Conservation (phyloP, 2,113 vertebrate species). For the Bubo blakistoni region DNA sequence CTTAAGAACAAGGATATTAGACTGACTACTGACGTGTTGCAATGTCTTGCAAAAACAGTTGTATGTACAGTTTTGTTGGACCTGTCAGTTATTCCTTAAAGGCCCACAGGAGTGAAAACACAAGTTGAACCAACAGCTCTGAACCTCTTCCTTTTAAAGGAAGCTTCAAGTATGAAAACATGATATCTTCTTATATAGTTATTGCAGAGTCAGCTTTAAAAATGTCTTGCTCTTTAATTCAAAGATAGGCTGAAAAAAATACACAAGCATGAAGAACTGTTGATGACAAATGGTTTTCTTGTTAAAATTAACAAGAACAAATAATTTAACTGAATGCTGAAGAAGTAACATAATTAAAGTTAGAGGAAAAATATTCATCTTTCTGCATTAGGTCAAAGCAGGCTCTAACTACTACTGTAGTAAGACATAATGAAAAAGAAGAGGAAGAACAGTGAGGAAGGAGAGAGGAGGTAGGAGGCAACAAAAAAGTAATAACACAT, state of each 20-base stretch:
- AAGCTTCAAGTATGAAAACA: background rate
- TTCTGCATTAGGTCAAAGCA: background rate
- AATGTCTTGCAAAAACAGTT: background rate
- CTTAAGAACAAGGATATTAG: background rate
- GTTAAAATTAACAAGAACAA: background rate
- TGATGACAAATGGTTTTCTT: background rate
- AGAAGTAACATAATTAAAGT: background rate
- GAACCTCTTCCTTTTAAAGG: background rate
- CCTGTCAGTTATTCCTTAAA: background rate
- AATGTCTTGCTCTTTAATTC: background rate
- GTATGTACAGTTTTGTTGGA: background rate
- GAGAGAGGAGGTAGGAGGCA: background rate
- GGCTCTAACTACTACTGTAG: background rate
- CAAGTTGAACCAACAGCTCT: background rate
- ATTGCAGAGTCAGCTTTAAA: background rate
- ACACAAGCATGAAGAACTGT: background rate
- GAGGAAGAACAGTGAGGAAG: background rate
- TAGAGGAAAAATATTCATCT: background rate
- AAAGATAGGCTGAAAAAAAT: background rate
- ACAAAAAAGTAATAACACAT: background rate
- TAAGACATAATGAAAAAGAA: background rate
- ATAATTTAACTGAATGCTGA: background rate
- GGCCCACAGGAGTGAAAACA: background rate
- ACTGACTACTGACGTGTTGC: background rate
- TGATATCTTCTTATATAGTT: background rate